Evolutionary conservation across 2,113 vertebrate genomes (phyloP), one percentile per base, ranked within the genome.

Genomic region (Ceratotherium simum): DNA sequence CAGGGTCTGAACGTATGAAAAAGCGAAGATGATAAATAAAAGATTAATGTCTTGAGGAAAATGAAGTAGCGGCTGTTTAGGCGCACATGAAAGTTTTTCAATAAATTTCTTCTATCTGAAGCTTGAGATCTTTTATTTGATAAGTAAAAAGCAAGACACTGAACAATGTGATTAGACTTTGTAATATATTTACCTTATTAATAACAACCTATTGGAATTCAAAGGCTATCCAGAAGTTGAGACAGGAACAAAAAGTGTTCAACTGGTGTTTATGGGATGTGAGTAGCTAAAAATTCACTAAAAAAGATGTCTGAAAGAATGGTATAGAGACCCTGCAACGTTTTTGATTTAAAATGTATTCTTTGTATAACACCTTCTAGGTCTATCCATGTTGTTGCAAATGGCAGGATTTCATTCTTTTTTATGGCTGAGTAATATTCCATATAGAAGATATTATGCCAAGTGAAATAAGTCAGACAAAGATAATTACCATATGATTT

Each of bases 41-140:
- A 96, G 97, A 98, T 97, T 95, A 96, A 96, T 90, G 36, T 97
- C 73, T 69, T 89, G 18, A 69, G 87, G 95, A 97, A 98, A 96
- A 97, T 96, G 75, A 97, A 97, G 76, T 31, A 42, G 51, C 81
- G 75, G 51, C 29, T 95, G 58, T 90, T 93, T 56, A 95, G 73
- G 64, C 85, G 27, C 42, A 78, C 46, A 86, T 70, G 64, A 95
- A 91, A 89, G 18, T 2, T 78, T 97, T 97, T 83, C 84, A 95
- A 96, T 97, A 97, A 91, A 84, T 81, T 75, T 92, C 69, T 81
- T 89, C 33, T 73, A 91, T 93, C 95, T 94, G 81, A 81, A 86
- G 73, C 16, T 84, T 88, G 42, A 60, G 85, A 89, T 97, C n/a
- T 76, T 95, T 83, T 91, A 88, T 89, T 93, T 89, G 93, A 98